phyloP scores from a whole-genome alignment of 2,888 invertebrate genomes.

The Anorthoa munda region DNA sequence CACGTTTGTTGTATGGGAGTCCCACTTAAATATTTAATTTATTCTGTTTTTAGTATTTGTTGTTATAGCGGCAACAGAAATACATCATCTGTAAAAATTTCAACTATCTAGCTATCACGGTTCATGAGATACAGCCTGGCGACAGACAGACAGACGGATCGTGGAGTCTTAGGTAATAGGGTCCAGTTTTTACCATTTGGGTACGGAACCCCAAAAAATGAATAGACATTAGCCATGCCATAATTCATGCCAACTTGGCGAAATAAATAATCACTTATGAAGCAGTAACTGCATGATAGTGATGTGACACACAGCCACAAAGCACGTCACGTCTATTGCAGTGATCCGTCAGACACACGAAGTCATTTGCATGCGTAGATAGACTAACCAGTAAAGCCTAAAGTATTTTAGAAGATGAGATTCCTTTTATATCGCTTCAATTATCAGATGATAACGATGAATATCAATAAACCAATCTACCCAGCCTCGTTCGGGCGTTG shows the following conservation, averaged over 20 bases:
- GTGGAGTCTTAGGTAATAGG: too few relatives aligned
- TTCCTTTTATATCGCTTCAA: neutral
- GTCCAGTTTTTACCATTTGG: too few relatives aligned
- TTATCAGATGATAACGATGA: neutral
- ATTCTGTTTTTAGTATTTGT: too few relatives aligned
- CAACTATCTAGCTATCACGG: too few relatives aligned
- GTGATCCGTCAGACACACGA: constrained; percentile 16
- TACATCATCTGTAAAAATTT: too few relatives aligned
- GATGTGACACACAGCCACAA: neutral
- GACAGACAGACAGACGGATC: too few relatives aligned
- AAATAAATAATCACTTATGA: neutral
- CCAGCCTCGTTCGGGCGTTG: too few relatives aligned
- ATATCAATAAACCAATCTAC: neutral
- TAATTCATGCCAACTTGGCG: neutral
- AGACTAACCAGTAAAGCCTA: neutral
- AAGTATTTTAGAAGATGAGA: neutral
- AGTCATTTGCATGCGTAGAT: constrained; percentile 6
- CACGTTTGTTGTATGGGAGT: too few relatives aligned
- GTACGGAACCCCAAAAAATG: too few relatives aligned
- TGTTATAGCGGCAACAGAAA: too few relatives aligned
- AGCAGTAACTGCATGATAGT: neutral
- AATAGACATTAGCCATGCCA: neutral
- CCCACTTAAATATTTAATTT: too few relatives aligned
- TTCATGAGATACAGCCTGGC: too few relatives aligned
- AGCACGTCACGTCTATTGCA: neutral